Evolutionary conservation across 2,888 invertebrate species (phyloP).

Genomic region (Timema podura): DNA sequence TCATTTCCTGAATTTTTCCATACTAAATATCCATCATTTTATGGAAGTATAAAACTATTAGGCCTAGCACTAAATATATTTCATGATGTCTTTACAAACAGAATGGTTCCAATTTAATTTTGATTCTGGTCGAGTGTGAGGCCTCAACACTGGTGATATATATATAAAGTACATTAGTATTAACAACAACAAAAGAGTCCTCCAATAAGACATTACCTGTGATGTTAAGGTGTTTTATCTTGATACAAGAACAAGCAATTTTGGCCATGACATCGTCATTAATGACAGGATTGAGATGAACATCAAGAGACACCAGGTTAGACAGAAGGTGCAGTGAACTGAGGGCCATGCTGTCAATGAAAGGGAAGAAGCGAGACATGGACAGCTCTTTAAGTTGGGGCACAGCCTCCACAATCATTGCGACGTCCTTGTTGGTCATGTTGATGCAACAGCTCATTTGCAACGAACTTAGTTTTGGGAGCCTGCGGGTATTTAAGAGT

Average conservation of each 20-base stretch:
- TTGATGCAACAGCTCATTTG: slow-evolving; percentile 36
- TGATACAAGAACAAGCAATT: slow-evolving; percentile 48
- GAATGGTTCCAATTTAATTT: too few relatives aligned
- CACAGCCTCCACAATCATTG: slow-evolving; percentile 36
- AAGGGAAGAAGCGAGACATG: slow-evolving; percentile 38
- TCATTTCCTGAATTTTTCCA: too few relatives aligned
- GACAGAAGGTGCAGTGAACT: slow-evolving; percentile 45
- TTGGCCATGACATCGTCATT: slow-evolving; percentile 51
- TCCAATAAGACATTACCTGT: slow-evolving; percentile 31
- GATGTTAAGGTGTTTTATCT: slow-evolving; percentile 42
- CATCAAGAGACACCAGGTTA: slow-evolving; percentile 48
- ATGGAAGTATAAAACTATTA: too few relatives aligned
- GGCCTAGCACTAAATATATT: too few relatives aligned
- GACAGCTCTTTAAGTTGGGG: slow-evolving; percentile 37
- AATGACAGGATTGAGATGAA: slow-evolving; percentile 49
- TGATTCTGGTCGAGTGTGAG: too few relatives aligned
- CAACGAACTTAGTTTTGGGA: slow-evolving; percentile 34
- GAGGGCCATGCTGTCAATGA: slow-evolving; percentile 41
- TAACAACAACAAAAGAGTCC: too few relatives aligned
- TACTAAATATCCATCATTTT: too few relatives aligned
- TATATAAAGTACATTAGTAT: too few relatives aligned
- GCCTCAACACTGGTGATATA: too few relatives aligned
- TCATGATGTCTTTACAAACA: too few relatives aligned
- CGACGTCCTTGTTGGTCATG: slow-evolving; percentile 35
- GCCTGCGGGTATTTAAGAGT: too few relatives aligned